Evolutionary conservation across 2,797 vertebrate genomes (phyloP).

Genomic region (Phalanger gymnotis): DNA sequence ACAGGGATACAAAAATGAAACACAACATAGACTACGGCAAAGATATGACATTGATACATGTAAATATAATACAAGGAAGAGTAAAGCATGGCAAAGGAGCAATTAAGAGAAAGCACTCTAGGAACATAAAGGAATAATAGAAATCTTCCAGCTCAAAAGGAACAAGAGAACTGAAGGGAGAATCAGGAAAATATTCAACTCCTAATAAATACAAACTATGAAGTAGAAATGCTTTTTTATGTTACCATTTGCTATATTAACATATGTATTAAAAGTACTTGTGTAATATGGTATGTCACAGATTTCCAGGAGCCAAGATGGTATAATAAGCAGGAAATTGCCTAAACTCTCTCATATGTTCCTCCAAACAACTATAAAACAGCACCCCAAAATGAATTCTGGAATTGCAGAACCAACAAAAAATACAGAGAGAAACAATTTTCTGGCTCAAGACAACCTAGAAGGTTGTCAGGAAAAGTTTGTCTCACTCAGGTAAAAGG

Average conservation of each 20-base stretch:
- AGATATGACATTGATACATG: background rate
- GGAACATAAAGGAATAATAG: background rate
- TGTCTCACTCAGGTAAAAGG: background rate
- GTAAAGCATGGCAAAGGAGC: background rate
- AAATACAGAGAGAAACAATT: too few relatives aligned
- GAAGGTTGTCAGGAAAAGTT: background rate
- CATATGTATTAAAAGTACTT: background rate
- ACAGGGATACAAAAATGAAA: background rate
- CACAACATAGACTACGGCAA: background rate
- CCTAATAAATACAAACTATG: background rate
- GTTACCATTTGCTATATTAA: background rate
- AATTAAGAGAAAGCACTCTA: background rate
- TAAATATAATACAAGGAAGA: background rate
- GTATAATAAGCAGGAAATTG: too few relatives aligned
- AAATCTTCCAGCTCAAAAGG: background rate
- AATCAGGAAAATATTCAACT: background rate
- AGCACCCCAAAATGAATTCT: background rate
- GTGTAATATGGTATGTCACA: background rate
- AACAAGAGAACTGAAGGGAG: background rate
- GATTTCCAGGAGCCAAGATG: background rate
- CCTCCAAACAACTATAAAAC: background rate
- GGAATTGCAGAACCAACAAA: too few relatives aligned
- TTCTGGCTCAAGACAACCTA: too few relatives aligned
- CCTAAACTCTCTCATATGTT: background rate
- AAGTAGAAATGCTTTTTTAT: background rate